Percentiles rank a stretch among this genome's conserved stretches.
These are phyloP conservation scores for Anoncus sp. DNA, from an alignment of 2,888 invertebrate species.

Conservation along the genomic window DNA sequence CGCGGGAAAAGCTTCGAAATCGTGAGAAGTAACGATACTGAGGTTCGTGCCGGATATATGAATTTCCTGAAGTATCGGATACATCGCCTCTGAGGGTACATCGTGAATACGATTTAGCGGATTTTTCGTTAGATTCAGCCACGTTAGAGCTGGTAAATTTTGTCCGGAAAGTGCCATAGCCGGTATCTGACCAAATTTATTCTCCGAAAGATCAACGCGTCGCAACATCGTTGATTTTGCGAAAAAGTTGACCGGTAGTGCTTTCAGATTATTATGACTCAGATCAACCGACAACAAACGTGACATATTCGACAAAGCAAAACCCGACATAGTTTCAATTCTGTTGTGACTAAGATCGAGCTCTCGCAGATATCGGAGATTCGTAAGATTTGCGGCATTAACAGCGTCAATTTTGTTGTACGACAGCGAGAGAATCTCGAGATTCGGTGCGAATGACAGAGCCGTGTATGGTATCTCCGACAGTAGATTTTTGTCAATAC, in stretches of 20 bases:
- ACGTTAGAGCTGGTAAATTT: constrained; percentile 89
- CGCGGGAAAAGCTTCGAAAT: constrained; percentile 93
- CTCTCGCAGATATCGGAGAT: constrained; percentile 89
- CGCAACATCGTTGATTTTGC: constrained; percentile 89
- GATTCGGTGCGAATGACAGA: constrained; percentile 89
- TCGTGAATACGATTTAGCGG: constrained; percentile 91
- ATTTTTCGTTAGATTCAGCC: constrained; percentile 94
- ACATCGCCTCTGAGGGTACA: constrained; percentile 88
- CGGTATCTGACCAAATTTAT: constrained; percentile 92
- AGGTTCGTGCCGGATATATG: constrained; percentile 92
- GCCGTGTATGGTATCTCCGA: constrained; percentile 92
- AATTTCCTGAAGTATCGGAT: constrained; percentile 90
- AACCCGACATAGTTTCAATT: constrained; percentile 91
- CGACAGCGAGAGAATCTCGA: constrained; percentile 89
- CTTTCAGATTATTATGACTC: constrained; percentile 89
- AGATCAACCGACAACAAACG: constrained; percentile 90
- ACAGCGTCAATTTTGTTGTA: constrained; percentile 88
- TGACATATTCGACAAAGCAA: constrained; percentile 91
- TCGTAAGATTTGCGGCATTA: constrained; percentile 91
- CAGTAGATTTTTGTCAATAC: constrained; percentile 89
- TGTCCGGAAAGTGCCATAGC: constrained; percentile 90
- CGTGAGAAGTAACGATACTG: constrained; percentile 92
- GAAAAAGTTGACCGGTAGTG: constrained; percentile 92
- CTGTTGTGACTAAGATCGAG: constrained; percentile 91
- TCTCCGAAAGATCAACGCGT: constrained; percentile 91